Evolutionary conservation across 2,113 vertebrate species (phyloP).

Genomic region (Paralichthys olivaceus): DNA sequence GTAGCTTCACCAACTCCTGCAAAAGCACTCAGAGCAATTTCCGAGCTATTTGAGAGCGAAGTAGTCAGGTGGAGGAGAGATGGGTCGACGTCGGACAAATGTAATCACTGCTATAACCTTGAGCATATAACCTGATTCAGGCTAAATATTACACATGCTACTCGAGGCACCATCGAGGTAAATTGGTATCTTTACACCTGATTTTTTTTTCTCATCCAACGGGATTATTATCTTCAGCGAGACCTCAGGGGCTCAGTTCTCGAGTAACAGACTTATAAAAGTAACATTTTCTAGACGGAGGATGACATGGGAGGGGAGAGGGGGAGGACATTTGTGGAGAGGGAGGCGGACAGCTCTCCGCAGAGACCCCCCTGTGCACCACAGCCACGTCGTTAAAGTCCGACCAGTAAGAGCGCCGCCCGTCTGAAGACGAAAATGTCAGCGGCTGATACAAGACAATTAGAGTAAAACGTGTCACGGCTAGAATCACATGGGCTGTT

Average conservation of each 20-base stretch:
- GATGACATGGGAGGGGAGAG: background rate
- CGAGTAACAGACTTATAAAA: conserved; percentile 41
- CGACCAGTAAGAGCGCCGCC: background rate
- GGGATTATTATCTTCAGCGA: too few species aligned
- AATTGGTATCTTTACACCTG: too few species aligned
- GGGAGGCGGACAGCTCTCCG: conserved; percentile 36
- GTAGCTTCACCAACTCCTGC: conserved; percentile 7
- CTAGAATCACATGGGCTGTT: too few species aligned
- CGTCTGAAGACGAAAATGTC: conserved; percentile 56
- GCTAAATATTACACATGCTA: too few species aligned
- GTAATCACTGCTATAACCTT: background rate
- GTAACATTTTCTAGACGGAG: conserved; percentile 25
- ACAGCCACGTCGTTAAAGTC: conserved; percentile 33
- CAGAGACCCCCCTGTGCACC: conserved; percentile 12
- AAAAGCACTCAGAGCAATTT: conserved; percentile 45
- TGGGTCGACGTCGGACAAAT: background rate
- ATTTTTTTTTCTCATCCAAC: too few species aligned
- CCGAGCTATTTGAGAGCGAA: conserved; percentile 24
- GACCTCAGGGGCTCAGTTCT: background rate
- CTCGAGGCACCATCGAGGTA: too few species aligned
- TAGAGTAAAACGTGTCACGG: conserved; percentile 1
- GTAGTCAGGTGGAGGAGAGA: conserved; percentile 1
- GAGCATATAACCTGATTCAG: too few species aligned
- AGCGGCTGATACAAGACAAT: conserved; percentile 45
- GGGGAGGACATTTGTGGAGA: conserved; percentile 23